These are phyloP conservation scores for Hyles lineata DNA, from an alignment of 2,888 invertebrate species.

Conservation along the genomic window DNA sequence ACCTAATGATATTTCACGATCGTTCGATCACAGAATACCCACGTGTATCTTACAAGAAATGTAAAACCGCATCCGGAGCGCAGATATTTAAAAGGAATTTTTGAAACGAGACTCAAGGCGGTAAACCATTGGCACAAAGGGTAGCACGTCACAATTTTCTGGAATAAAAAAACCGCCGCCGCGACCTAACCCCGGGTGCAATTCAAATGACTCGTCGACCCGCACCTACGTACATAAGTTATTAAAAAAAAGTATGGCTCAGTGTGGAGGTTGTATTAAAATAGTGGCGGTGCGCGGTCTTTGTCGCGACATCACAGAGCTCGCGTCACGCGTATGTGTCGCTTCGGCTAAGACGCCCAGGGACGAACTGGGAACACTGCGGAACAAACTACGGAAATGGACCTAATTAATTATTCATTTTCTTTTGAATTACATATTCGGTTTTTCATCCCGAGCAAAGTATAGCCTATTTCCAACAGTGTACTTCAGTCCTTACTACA, in stretches of 20 bases:
- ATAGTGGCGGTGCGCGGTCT: conserved; percentile 81
- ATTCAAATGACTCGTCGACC: conserved; percentile 63
- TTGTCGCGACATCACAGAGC: conserved; percentile 81
- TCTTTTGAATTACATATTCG: not conserved
- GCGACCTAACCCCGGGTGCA: conserved; percentile 63
- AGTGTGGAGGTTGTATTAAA: conserved; percentile 82
- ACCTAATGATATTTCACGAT: not conserved
- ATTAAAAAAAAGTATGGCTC: conserved; percentile 84
- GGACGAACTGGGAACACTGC: conserved; percentile 54
- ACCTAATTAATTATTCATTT: not conserved
- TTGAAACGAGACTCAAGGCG: conserved; percentile 58
- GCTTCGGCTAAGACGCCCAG: conserved; percentile 71
- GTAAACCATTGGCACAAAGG: conserved; percentile 69
- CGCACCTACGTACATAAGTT: conserved; percentile 77
- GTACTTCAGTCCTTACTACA: too few species aligned
- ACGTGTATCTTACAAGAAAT: not conserved
- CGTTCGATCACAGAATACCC: not conserved
- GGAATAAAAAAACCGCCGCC: conserved; percentile 70
- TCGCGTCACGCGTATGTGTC: conserved; percentile 72
- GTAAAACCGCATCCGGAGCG: not conserved
- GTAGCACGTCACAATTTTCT: conserved; percentile 73
- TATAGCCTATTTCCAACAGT: too few species aligned
- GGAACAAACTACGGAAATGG: not conserved
- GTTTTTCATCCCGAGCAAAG: too few species aligned
- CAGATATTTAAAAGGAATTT: conserved; percentile 31